Evolutionary conservation across 1,140 invertebrate genomes (phyloP), one percentile per base, ranked within the genome.

Genomic region (Charaxes varanes): DNA sequence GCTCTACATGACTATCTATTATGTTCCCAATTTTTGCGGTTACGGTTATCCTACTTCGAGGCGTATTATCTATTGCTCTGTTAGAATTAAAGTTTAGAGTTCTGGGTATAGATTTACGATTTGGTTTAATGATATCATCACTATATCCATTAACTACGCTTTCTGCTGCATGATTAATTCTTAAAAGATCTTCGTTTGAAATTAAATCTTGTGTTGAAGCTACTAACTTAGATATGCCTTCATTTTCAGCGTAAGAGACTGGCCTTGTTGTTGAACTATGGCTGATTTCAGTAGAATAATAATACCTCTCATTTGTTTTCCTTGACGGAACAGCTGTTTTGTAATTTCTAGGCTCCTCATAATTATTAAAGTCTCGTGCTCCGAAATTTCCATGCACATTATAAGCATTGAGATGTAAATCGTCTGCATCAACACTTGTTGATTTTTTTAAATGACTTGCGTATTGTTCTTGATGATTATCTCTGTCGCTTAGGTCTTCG

Each of bases 131-230:
- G 2, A 74, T 45, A 15, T 76, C 69, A 12, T 84, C 70, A 19
- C 47, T 56, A 17, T 55, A 51, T 5, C 59, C 42, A 33, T 56
- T 49, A 1, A 57, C 53, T n/a, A 66, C 41, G 44, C 60, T 66
- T 56, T 85, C 84, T 18, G 67, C 67, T 1, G 86, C 85, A 10
- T 82, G 68, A 50, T 88, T 88, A 3, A 88, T 87, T 56, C 74
- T 79, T 17, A 88, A 46, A 7, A 88, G 74, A 69, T 88, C 87
- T 53, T 85, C 77, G 47, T 87, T 87, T 6, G 79, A 72, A 31
- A 88, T 83, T 5, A 87, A 60, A 68, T 87, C 82, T 56, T 85
- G 84, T 3, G 86, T 87, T 6, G 77, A 86, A 27, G 84, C 81
- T 4, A 87, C 84, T 19, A 87, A 44, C 62, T 73, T 85, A n/a